Evolutionary conservation across 2,797 vertebrate species (phyloP).

Genomic region (Falco concolor): DNA sequence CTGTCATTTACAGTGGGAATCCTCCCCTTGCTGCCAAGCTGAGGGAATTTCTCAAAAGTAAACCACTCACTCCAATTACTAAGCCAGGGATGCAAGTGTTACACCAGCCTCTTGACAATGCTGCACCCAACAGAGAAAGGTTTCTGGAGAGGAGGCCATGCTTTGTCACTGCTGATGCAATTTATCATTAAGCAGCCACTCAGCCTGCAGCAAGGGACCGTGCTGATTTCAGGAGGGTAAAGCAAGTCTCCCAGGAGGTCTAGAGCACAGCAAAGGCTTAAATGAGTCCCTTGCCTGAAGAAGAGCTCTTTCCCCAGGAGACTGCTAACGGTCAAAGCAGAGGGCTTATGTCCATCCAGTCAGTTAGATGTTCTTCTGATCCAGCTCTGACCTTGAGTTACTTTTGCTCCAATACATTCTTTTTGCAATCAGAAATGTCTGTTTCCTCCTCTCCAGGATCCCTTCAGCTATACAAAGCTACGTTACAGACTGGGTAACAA

Average conservation of each 20-base stretch:
- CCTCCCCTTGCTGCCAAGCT: neutral
- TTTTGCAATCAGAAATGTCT: neutral
- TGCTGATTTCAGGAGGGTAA: neutral
- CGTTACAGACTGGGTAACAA: neutral
- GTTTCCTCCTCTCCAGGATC: neutral
- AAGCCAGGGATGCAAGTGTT: neutral
- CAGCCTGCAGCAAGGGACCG: neutral
- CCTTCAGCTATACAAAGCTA: constrained; percentile 19
- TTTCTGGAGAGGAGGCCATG: constrained; percentile 9
- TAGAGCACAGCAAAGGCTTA: neutral
- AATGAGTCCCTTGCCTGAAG: neutral
- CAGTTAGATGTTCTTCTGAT: neutral
- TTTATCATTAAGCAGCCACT: neutral
- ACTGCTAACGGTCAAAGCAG: neutral
- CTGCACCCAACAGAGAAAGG: neutral
- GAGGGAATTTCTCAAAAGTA: neutral
- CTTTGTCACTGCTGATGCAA: neutral
- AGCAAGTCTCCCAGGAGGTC: neutral
- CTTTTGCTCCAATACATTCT: neutral
- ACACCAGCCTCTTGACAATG: neutral
- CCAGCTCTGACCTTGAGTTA: neutral
- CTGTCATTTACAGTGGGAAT: neutral
- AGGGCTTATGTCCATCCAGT: neutral
- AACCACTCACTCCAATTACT: neutral
- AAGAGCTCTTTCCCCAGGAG: neutral